Evolutionary conservation across 2,797 vertebrate genomes (phyloP).

Genomic region (Cossypha caffra): DNA sequence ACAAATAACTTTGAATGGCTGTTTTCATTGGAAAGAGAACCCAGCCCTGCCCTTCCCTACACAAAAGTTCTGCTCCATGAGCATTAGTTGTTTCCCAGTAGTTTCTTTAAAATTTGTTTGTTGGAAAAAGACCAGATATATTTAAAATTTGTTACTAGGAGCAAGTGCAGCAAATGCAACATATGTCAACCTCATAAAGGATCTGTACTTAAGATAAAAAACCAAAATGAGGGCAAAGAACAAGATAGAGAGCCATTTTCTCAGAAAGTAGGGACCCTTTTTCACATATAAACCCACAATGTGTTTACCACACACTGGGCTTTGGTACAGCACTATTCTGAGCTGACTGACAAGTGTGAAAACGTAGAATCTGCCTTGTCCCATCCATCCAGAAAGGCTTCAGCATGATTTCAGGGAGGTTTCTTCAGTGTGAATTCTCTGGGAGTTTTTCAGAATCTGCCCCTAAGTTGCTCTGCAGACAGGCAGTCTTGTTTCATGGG

Average conservation of each 20-base stretch:
- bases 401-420: neutral
- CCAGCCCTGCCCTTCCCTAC: neutral
- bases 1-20: constrained; percentile 34
- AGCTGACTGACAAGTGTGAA: neutral
- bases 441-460: neutral
- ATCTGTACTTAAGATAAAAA: neutral
- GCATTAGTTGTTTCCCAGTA: neutral
- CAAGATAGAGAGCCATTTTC: neutral
- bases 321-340: neutral
- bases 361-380: neutral
- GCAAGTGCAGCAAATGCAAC: neutral
- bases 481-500: neutral
- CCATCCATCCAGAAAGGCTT: neutral
- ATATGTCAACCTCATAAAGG: neutral
- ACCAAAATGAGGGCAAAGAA: neutral
- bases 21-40: constrained; percentile 11
- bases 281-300: neutral
- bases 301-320: rapidly evolving
- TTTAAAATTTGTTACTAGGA: neutral
- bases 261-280: neutral
- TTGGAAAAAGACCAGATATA: neutral
- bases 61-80: constrained; percentile 1
- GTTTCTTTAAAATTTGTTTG: neutral
- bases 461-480: neutral
- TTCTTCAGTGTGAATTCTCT: neutral